Evolutionary conservation across 2,888 invertebrate species (phyloP).

Genomic region (Dermolepida albohirtum): DNA sequence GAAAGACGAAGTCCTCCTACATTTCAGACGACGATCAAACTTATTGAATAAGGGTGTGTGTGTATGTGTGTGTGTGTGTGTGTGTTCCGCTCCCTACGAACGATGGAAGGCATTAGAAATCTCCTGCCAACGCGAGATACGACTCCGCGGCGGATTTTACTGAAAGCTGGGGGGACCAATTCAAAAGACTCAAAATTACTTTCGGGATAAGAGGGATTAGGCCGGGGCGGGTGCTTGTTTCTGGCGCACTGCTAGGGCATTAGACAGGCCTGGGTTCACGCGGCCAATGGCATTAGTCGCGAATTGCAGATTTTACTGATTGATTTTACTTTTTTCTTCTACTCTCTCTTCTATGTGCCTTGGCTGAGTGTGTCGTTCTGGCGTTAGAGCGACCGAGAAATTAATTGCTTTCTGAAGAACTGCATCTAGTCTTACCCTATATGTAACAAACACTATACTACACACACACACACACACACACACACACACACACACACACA

Average conservation of each 20-base stretch:
- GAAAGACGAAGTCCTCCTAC: conserved; percentile 24
- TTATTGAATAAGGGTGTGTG: conserved; percentile 28
- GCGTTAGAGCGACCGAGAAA: conserved; percentile 47
- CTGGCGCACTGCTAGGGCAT: conserved; percentile 59
- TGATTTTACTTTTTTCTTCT: conserved; percentile 57
- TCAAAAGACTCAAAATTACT: conserved; percentile 75
- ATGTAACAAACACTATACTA: no score
- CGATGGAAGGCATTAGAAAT: conserved; percentile 52
- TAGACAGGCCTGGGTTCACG: conserved; percentile 62
- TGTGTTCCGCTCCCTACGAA: conserved; percentile 50
- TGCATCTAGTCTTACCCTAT: conserved; percentile 37
- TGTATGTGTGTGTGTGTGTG: conserved; percentile 44
- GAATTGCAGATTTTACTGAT: conserved; percentile 62
- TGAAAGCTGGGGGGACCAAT: conserved; percentile 66
- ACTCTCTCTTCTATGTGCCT: conserved; percentile 29
- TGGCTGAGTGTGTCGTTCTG: conserved; percentile 25
- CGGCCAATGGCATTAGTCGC: conserved; percentile 60
- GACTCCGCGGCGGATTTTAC: conserved; percentile 61
- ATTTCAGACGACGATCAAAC: conserved; percentile 11
- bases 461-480: no score
- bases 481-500: no score
- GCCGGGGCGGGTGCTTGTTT: conserved; percentile 64
- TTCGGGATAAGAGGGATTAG: conserved; percentile 75
- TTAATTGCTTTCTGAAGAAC: conserved; percentile 55
- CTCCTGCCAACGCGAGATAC: conserved; percentile 62